Base-by-base conservation (phyloP, 2,113 vertebrate genomes). In the Carlito syrichta region DNA sequence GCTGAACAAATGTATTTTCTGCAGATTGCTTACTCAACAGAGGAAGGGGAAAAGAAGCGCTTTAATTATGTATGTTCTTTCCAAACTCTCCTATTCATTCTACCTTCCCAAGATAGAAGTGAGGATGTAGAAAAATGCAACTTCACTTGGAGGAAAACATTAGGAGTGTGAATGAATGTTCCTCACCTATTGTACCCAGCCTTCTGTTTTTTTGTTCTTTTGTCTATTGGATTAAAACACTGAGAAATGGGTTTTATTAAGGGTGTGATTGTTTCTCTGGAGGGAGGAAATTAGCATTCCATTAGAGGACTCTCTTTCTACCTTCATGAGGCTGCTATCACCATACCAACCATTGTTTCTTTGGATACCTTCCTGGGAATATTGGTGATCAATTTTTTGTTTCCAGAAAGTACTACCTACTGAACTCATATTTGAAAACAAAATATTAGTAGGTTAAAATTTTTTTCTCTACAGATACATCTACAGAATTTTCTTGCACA, bases 361-460 rank as follows among this genome's bases (percentile, higher is more conserved):
- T 78, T 58, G 19, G 20, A 7, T n/a, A 32, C 40, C 1, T 56
- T 66, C 63, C 11, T 52, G 45, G 6, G 13, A 25, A 40, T 38
- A 77, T 30, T 73, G 30, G 27, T 48, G 20, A 6, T 50, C 23
- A 11, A 8, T 86, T 77, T n/a, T 38, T 94, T 73, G 7, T 83
- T 58, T 32, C n/a, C 32, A 45, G 50, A 54, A 35, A 66, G 30
- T 2, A 96, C 98, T 99, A 96, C 99, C 99, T 93, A 99, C 99
- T 5, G 99, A 99, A 54, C 99, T 98, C 40, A 99, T 95, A 97
- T 99, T 99, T 96, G 99, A 99, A 97, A 99, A 99, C 6, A 99
- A 99, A 98, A 99, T 99, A 97, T 99, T 99, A 91, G 98, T 97
- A 4, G 99, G 99, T 94, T 99, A 99, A 40, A 99, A 85, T 99